Evolutionary conservation across 2,888 invertebrate species (phyloP).

Genomic region (Patella ulyssiponensis): DNA sequence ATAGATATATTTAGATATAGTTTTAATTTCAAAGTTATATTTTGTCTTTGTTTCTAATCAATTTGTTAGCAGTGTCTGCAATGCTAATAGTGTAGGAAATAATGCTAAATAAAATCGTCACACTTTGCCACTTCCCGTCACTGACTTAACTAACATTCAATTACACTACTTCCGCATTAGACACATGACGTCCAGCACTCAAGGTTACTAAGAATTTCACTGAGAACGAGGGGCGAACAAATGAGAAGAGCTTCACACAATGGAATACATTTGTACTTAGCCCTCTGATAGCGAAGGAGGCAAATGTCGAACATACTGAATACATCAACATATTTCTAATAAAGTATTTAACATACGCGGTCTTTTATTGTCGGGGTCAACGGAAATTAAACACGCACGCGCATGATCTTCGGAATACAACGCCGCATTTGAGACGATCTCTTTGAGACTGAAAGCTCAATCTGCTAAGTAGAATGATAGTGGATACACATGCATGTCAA

Average conservation of each 20-base stretch:
- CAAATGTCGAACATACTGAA: slow-evolving; percentile 9
- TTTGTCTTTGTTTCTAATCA: no score
- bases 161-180: slow-evolving; percentile 1
- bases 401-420: neutral
- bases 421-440: no score
- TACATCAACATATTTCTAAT: neutral
- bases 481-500: slow-evolving; percentile 6
- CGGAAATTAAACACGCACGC: slow-evolving; percentile 1
- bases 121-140: neutral
- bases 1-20: no score
- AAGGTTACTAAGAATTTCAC: neutral
- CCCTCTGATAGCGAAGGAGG: neutral
- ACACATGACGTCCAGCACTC: slow-evolving; percentile 6
- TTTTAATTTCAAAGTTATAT: no score
- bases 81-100: no score
- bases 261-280: neutral
- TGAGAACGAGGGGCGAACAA: neutral
- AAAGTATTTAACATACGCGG: slow-evolving; percentile 1
- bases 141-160: neutral
- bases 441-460: no score
- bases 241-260: neutral
- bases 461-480: no score
- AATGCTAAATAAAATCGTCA: no score
- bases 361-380: slow-evolving; percentile 3
- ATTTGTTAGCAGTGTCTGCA: no score